Conservation (phyloP, 2,888 invertebrate genomes). For the Tuberolachnus salignus region DNA sequence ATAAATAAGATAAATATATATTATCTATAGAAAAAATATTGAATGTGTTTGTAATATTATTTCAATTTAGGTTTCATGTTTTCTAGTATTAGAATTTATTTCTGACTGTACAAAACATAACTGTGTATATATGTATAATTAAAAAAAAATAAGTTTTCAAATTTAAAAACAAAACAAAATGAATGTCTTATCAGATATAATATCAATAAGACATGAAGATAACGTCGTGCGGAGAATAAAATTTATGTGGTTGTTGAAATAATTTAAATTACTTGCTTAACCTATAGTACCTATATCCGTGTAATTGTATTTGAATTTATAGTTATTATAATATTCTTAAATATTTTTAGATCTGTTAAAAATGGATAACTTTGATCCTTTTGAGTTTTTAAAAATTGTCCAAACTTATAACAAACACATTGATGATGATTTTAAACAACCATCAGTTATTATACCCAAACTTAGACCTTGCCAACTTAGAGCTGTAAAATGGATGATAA, state of each 20-base stretch:
- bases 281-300: neutral
- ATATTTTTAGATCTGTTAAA: slow-evolving; percentile 13
- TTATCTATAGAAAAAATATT: too few relatives aligned
- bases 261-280: neutral
- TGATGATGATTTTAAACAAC: slow-evolving; percentile 61
- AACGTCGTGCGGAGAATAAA: too few relatives aligned
- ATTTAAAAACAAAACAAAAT: neutral
- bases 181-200: neutral
- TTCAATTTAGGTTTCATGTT: too few relatives aligned
- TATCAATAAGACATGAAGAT: neutral
- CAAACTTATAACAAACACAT: slow-evolving; percentile 26
- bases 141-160: neutral
- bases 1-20: too few relatives aligned
- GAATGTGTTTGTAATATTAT: too few relatives aligned
- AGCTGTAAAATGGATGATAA: slow-evolving; percentile 74
- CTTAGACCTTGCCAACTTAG: slow-evolving; percentile 71
- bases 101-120: too few relatives aligned
- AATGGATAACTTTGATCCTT: slow-evolving; percentile 8
- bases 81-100: too few relatives aligned
- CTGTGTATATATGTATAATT: neutral
- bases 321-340: neutral
- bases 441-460: slow-evolving; percentile 65
- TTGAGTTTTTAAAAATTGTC: slow-evolving; percentile 25
- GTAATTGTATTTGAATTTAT: neutral
- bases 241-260: too few relatives aligned